Base-by-base conservation (phyloP, 1,140 invertebrate genomes). In the Archegozetes longisetosus region DNA sequence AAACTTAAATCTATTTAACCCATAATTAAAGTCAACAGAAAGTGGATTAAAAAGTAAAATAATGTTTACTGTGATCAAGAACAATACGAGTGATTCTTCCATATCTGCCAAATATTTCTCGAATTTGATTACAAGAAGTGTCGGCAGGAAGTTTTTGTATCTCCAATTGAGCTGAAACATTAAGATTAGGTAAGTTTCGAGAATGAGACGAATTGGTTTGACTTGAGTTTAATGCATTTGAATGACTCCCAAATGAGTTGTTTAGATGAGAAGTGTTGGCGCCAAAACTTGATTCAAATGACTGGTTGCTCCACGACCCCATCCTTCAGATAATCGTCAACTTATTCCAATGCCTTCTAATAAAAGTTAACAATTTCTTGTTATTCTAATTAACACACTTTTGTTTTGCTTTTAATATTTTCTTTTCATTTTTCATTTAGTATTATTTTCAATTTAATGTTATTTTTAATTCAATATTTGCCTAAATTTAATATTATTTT, bases 31-130 rank as follows among this genome's bases (percentile, higher is more conserved):
- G 17, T 40, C 32, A 40, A 9, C 6, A 40, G 32, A 6, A 40
- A 40, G 32, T 40, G 32, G 32, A 9, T 17, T 9, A 9, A 40
- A 40, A 40, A 9, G 32, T 6, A 9, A n/a, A n/a, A n/a, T 17
- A 40, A 17, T 40, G 32, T 17, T 9, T 40, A 40, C 24, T 58
- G 28, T 58, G 48, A 46, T 58, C 55, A 47, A 25, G 20, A 1
- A 58, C 24, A 3, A 58, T 24, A 6, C 55, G 22, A n/a, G 55
- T 14, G 13, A 58, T 49, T 26, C 48, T 3, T 1, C 55, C 55
- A 58, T 58, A 58, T 48, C 55, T 29, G 20, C 55, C 55, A 23
- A 58, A 58, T 17, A 26, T 58, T 14, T 26, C 48, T 6, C 55
- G 24, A n/a, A 55, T n/a, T 3, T 12, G 4, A 25, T 12, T 24